These are phyloP conservation scores for Polyploca ridens DNA, from an alignment of 2,888 invertebrate species.

Conservation along the genomic window DNA sequence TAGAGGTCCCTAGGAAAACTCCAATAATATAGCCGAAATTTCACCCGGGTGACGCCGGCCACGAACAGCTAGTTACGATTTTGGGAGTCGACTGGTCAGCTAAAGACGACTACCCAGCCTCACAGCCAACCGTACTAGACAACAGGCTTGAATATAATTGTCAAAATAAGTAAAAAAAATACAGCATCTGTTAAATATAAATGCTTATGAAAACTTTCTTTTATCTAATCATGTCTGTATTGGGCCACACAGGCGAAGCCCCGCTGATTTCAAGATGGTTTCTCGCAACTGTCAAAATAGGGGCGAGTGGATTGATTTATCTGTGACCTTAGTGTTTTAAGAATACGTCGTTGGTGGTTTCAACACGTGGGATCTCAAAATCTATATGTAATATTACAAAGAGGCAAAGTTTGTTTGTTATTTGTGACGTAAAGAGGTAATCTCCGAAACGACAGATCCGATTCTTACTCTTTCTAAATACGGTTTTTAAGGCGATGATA, in stretches of 20 bases:
- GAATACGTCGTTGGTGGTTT: constrained; percentile 1
- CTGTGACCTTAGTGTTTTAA: background rate
- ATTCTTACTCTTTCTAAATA: too few relatives aligned
- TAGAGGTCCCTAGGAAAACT: too few relatives aligned
- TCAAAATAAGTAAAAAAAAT: background rate
- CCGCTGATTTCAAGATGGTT: constrained; percentile 9
- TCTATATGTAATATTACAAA: background rate
- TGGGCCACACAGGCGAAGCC: constrained; percentile 2
- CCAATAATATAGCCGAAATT: too few relatives aligned
- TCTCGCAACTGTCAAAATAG: constrained; percentile 10
- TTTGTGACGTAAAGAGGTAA: too few relatives aligned
- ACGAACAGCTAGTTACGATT: too few relatives aligned
- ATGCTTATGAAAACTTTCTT: background rate
- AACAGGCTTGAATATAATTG: too few relatives aligned
- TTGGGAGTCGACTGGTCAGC: too few relatives aligned
- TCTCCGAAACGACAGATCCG: too few relatives aligned
- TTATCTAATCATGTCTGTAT: background rate
- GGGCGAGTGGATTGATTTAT: background rate
- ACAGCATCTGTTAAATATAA: background rate
- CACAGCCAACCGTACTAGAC: too few relatives aligned
- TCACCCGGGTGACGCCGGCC: too few relatives aligned
- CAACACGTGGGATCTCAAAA: background rate
- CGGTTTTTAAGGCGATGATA: too few relatives aligned
- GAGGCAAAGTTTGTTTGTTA: background rate
- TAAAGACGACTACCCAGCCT: too few relatives aligned